Base-by-base conservation (phyloP, 2,797 vertebrate genomes). In the Girardinus metallicus region DNA sequence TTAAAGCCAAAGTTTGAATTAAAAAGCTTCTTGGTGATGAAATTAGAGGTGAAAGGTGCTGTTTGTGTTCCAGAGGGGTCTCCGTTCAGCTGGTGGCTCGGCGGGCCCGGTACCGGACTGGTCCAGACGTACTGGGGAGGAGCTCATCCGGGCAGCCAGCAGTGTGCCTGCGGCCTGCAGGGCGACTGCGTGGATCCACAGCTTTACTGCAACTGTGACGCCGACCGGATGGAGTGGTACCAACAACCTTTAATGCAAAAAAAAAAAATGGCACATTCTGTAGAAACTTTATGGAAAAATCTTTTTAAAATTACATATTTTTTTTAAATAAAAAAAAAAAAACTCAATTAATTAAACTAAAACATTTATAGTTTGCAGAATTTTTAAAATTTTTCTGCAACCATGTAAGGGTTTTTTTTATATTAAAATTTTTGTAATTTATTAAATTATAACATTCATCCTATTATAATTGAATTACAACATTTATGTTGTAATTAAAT, bases 11-110 rank as follows among this genome's bases (percentile, higher is more conserved):
- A 49, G 47, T 21, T 21, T 21, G 21, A 23, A 21, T 26, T 53
- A 26, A 53, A 53, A 53, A 53, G 51, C 8, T 8, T 60, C 12
- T 31, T 29, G 5, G 11, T 16, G 34, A 23, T 39, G 34, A 39
- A 66, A 11, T 5, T 39, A 11, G 21, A 10, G 8, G 5, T 16
- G 16, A 62, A 34, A 3, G 12, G 15, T 39, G 16, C 36, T 73
- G 47, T 83, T 60, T 89, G 68, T 81, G 66, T 87, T 82, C 66
- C 90, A 99, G 98, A 96, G 83, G 97, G 97, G 1, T 89, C 94
- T 70, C 96, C 97, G 0, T 95, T 97, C 89, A 97, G 95, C 92
- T 98, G 98, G 98, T 99, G 98, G 98, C 87, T 97, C 83, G 97
- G 97, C n/a, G 95, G 96, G 81, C 95, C 95, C 41, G 94, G 96